phyloP scores from a whole-genome alignment of 2,113 vertebrate species.

The Mesembrinibis cayennensis region DNA sequence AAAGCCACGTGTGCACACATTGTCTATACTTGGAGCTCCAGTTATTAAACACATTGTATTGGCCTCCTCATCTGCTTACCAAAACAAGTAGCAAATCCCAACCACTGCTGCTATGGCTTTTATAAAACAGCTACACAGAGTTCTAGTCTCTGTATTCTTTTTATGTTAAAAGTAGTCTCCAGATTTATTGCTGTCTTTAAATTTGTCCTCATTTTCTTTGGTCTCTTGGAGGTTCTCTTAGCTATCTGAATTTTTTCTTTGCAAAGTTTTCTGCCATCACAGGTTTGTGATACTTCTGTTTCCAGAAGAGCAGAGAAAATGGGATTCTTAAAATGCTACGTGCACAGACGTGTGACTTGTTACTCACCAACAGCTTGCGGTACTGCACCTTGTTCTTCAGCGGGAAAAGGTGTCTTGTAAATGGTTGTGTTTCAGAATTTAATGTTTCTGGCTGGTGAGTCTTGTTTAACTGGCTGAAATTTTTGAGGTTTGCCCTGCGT shows the following conservation, averaged over 20 bases:
- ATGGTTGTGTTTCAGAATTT: background rate
- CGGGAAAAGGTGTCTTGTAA: conserved; percentile 1
- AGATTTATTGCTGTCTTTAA: background rate
- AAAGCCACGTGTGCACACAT: background rate
- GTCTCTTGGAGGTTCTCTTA: background rate
- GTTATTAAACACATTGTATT: background rate
- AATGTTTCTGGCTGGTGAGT: background rate
- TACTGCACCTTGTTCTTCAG: background rate
- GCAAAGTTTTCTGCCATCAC: background rate
- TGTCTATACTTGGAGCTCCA: background rate
- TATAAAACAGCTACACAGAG: background rate
- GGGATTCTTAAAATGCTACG: background rate
- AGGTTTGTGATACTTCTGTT: background rate
- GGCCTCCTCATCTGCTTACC: background rate
- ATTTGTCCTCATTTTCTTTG: background rate
- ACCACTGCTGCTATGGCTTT: background rate
- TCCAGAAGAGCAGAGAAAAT: background rate
- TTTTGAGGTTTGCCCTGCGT: background rate
- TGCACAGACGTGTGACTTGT: background rate
- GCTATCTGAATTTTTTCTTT: background rate
- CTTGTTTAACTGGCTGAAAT: conserved; percentile 22
- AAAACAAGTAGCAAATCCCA: background rate
- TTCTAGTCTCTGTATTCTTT: background rate
- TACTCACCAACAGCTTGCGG: background rate
- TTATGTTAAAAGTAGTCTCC: background rate